phyloP scores from a whole-genome alignment of 30 jellyfish, hydroid and myxozoan species.

The Clytia hemisphaerica region DNA sequence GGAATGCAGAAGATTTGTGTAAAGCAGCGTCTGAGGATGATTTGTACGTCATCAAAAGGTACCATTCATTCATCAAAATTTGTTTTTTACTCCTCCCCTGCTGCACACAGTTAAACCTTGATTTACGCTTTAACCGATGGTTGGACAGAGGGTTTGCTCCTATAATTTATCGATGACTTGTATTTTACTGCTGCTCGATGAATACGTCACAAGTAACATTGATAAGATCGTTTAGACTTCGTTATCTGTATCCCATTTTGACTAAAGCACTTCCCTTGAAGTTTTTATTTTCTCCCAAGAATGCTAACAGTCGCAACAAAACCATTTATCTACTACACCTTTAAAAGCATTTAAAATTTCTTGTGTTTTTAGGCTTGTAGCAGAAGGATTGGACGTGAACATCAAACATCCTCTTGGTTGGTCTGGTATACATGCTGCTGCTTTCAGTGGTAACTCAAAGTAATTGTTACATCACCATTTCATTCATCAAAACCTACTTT shows the following conservation, averaged over 20 bases:
- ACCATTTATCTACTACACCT: not conserved
- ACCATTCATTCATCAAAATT: not conserved
- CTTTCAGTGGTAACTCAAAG: constrained; percentile 81
- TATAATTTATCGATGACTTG: too few species aligned
- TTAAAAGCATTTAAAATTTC: not conserved
- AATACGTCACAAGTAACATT: too few species aligned
- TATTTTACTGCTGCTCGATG: too few species aligned
- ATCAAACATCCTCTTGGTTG: constrained; percentile 83
- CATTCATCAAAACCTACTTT: too few species aligned
- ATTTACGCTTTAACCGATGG: too few species aligned
- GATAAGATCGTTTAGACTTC: too few species aligned
- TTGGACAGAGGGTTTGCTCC: too few species aligned
- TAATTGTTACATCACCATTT: too few species aligned
- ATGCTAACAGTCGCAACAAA: not conserved
- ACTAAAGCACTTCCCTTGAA: too few species aligned
- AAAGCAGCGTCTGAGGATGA: constrained; percentile 46
- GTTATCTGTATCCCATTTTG: too few species aligned
- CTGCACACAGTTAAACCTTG: not conserved
- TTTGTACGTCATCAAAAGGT: constrained; percentile 44
- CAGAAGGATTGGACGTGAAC: constrained; percentile 56
- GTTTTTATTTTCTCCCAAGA: not conserved
- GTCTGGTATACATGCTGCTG: constrained; percentile 90
- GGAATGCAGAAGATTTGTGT: constrained; percentile 45
- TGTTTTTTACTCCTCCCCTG: not conserved
- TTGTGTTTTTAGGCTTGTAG: constrained; percentile 35